Base-by-base conservation (phyloP, 2,888 invertebrate species). In the Hedya salicella region DNA sequence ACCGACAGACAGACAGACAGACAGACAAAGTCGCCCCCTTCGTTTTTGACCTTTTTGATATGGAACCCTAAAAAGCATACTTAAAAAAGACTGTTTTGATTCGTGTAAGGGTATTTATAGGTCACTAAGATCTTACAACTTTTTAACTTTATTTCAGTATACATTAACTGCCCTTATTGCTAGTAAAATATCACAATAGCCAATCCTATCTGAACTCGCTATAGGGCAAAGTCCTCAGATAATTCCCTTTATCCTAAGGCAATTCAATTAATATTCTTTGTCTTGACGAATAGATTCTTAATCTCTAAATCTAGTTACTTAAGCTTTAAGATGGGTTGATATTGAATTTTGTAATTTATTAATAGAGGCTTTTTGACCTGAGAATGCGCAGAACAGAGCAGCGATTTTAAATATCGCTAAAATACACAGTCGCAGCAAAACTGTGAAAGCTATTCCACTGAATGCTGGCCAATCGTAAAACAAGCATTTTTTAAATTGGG, bases 211-310 rank as follows among this genome's bases (percentile, higher is more conserved):
- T 42, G 52, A 72, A 70, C 66, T 75, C 76, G 53, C 62, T 70
- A 63, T 77, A 75, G 77, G 71, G 52, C 61, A 8, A 62, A 57
- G 53, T 65, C 59, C 59, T 59, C 44, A 40, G 52, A 48, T 60
- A 60, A 65, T 60, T 60, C 59, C 59, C 40, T 39, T 60, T 71
- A 70, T 65, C 59, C 68, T 71, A 77, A 78, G 75, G 77, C 76
- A 75, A 84, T 78, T 82, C 74, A 81, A 86, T 86, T 86, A 83
- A 80, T 76, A 78, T 80, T 81, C 78, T 73, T 75, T 73, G 62
- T 61, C 67, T 72, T 71, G 72, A 73, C 71, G 69, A 70, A 69
- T 64, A 61, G 69, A 69, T 70, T 68, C 68, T 73, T 70, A 72
- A 68, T 73, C 73, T 56, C 56, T 39, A 30, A 60, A 63, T 67